Evolutionary conservation across 2,113 vertebrate species (phyloP), one percentile per base, ranked within the genome.

Genomic region (Atractosteus spatula): DNA sequence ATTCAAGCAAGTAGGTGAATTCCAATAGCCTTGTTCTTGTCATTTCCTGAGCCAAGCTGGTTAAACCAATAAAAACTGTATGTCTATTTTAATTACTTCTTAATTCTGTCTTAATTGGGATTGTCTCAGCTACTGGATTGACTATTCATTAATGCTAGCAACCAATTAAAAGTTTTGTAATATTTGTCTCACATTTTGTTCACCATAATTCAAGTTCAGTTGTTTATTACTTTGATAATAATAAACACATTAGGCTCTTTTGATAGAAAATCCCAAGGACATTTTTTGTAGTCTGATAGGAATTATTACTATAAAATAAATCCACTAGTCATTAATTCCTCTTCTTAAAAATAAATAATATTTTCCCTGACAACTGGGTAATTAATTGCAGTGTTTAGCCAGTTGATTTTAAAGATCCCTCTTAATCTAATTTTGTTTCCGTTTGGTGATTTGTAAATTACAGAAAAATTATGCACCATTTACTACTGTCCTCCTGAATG

Each of bases 341-440:
- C 79, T 84, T 82, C 82, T 78, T 71, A 71, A 76, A 88, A 90
- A 91, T 88, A 86, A 90, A 89, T 89, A 85, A 83, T 86, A 77
- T 82, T 86, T 73, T 76, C 82, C 82, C 75, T 86, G 90, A 89
- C 88, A 88, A 84, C 77, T 43, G 76, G 81, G 85, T 92, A 89
- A 92, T 93, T 89, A 90, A 91, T 91, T 80, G 87, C 90, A 87
- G 91, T 86, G 88, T 88, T 91, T 87, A 90, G 87, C 86, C 83
- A 85, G 88, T 87, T 86, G 86, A 86, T 89, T 90, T 92, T 85
- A 88, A 86, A 82, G 63, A 78, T 85, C 78, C 87, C 85, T 86
- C 87, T 91, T 91, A 91, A 93, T 92, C 90, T 90, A 88, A 92
- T 91, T 91, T 90, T 88, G 86, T 92, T 91, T 91, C 90, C 87